Evolutionary conservation across 2,888 invertebrate genomes (phyloP), one percentile per base, ranked within the genome.

Genomic region (Antheraea assamensis): DNA sequence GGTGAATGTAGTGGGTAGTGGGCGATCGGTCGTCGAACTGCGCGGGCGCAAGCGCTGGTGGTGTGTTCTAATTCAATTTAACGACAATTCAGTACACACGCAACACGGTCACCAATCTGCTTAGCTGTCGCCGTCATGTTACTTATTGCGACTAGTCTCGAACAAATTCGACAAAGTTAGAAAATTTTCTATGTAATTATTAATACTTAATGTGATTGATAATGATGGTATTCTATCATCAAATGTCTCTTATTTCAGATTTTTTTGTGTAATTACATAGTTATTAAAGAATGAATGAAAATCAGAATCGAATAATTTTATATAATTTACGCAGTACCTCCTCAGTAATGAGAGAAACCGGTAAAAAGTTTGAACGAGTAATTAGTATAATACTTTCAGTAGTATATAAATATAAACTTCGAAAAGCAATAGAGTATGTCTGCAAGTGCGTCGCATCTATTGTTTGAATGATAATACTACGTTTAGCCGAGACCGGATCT

Each of bases 11-110:
- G 61, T 64, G 30, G 27, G 85, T 85, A 78, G 93, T 94, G 93
- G 94, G 94, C 93, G 94, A 90, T 83, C 93, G 93, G 94, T 94
- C 94, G 93, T 86, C 92, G 94, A 94, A 93, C 94, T 94, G 94
- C 93, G 94, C 93, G 92, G 92, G 93, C 92, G 93, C 91, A 82
- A 83, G 85, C 86, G 85, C 88, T 86, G 83, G 86, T 88, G 92
- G 90, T 89, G 88, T 84, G 90, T 89, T 93, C 93, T 92, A 93
- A 93, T 93, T 93, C 88, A 90, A 92, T 93, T 92, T 92, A 90
- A 92, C 88, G 90, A 93, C 92, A 91, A 90, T 87, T 88, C 88
- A 91, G 83, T 87, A 88, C 88, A 85, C 88, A 88, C 87, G 84
- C 88, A 88, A 85, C 88, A 88, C 87, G 84, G 81, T 82, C 85